phyloP scores from a whole-genome alignment of 2,113 vertebrate genomes.

The Eptesicus fuscus region DNA sequence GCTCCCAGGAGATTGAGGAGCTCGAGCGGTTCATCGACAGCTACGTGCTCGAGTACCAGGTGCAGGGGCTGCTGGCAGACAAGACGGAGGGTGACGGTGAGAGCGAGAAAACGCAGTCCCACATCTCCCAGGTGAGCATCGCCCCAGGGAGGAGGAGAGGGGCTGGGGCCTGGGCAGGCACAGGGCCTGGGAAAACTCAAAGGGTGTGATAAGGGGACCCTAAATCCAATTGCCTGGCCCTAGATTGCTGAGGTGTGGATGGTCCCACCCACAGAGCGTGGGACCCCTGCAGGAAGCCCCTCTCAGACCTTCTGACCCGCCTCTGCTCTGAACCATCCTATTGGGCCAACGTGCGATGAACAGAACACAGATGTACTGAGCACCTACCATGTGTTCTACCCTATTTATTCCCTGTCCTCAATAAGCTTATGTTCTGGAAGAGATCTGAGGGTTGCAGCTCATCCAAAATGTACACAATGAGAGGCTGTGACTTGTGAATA shows the following conservation, averaged over 20 bases:
- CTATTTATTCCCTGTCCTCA: not conserved
- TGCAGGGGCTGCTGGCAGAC: slow-evolving; percentile 94
- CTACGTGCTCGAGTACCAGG: slow-evolving; percentile 98
- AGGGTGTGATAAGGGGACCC: not conserved
- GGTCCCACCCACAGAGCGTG: not conserved
- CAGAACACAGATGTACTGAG: not conserved
- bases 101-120: slow-evolving; percentile 84
- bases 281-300: not conserved
- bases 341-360: not conserved
- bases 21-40: slow-evolving; percentile 98
- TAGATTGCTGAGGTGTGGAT: not conserved
- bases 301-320: not conserved
- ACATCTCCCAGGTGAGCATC: slow-evolving; percentile 87
- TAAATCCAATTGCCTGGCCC: not conserved
- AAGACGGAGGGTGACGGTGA: slow-evolving; percentile 90
- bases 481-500: not conserved
- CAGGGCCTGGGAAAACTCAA: not conserved
- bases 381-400: not conserved
- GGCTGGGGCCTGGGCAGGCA: not conserved
- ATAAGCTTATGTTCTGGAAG: not conserved
- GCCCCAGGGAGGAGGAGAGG: fast-evolving
- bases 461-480: not conserved
- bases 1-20: slow-evolving; percentile 98
- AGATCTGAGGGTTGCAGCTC: not conserved
- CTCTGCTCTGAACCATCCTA: fast-evolving